phyloP scores from a whole-genome alignment of 1,140 invertebrate species.

The Cydia strobilella region DNA sequence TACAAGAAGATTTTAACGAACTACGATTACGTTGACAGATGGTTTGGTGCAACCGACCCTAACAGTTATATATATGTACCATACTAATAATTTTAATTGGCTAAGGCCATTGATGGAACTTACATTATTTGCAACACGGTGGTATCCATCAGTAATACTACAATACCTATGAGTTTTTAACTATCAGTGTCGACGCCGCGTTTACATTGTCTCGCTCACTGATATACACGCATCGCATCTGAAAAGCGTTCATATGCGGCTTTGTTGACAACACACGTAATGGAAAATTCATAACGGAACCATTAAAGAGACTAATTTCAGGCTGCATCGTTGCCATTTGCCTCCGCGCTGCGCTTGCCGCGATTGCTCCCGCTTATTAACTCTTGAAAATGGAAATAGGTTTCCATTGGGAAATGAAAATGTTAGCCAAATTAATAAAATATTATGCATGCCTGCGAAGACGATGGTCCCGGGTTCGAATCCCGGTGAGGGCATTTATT shows the following conservation, averaged over 20 bases:
- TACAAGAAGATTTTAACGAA: too few relatives aligned
- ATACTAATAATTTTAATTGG: too few relatives aligned
- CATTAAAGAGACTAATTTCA: slow-evolving; percentile 27
- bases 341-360: not conserved
- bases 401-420: slow-evolving; percentile 15
- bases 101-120: too few relatives aligned
- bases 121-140: too few relatives aligned
- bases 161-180: not conserved
- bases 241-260: slow-evolving; percentile 16
- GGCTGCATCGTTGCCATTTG: slow-evolving; percentile 15
- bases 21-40: too few relatives aligned
- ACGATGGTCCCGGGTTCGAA: too few relatives aligned
- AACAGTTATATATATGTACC: too few relatives aligned
- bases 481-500: too few relatives aligned
- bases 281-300: slow-evolving; percentile 22
- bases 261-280: slow-evolving; percentile 22
- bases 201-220: slow-evolving; percentile 1
- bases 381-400: not conserved
- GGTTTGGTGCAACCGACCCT: too few relatives aligned
- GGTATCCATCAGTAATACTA: not conserved
- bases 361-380: slow-evolving; percentile 19
- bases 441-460: too few relatives aligned
- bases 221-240: not conserved
- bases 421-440: not conserved
- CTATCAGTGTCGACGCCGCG: slow-evolving; percentile 6